Percentiles rank a stretch among this genome's conserved stretches.
Evolutionary conservation across 2,797 vertebrate genomes (phyloP).

Genomic region (Borostomias antarcticus): DNA sequence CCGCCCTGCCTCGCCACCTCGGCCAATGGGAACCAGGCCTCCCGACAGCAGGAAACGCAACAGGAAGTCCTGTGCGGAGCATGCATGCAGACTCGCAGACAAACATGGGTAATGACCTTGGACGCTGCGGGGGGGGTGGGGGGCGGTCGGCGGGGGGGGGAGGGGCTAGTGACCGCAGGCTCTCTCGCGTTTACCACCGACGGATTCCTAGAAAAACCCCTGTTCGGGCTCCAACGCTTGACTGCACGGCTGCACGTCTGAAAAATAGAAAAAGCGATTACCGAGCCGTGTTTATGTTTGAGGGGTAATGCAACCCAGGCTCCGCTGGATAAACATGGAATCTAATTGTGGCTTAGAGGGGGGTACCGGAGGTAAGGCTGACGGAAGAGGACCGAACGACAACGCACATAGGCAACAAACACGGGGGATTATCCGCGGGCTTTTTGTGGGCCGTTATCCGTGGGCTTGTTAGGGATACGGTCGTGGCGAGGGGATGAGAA

Average conservation of each 20-base stretch:
- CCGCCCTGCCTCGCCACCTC: conserved; percentile 58
- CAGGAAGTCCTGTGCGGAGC: conserved; percentile 3
- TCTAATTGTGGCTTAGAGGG: conserved; percentile 69
- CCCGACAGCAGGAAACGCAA: neutral
- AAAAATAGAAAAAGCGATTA: conserved; percentile 79
- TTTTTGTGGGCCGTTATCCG: no score
- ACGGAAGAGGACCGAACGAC: neutral
- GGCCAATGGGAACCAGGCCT: conserved; percentile 65
- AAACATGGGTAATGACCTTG: conserved; percentile 67
- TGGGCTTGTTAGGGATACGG: conserved; percentile 14
- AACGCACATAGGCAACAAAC: conserved; percentile 13
- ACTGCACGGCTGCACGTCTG: conserved; percentile 77
- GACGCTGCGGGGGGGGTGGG: conserved; percentile 54
- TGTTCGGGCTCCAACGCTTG: conserved; percentile 66
- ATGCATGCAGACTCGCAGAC: conserved; percentile 35
- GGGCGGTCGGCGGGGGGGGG: no score
- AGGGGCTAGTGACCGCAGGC: conserved; percentile 68
- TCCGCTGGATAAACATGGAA: conserved; percentile 73
- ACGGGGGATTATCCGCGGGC: no score
- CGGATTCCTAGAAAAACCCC: conserved; percentile 66
- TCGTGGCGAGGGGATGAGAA: neutral
- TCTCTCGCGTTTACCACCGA: conserved; percentile 61
- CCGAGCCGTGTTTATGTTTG: conserved; percentile 70
- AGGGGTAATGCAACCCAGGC: conserved; percentile 73
- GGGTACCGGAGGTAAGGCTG: conserved; percentile 53